Evolutionary conservation across 2,113 vertebrate species (phyloP), one percentile per base, ranked within the genome.

Genomic region (Tetrao urogallus): DNA sequence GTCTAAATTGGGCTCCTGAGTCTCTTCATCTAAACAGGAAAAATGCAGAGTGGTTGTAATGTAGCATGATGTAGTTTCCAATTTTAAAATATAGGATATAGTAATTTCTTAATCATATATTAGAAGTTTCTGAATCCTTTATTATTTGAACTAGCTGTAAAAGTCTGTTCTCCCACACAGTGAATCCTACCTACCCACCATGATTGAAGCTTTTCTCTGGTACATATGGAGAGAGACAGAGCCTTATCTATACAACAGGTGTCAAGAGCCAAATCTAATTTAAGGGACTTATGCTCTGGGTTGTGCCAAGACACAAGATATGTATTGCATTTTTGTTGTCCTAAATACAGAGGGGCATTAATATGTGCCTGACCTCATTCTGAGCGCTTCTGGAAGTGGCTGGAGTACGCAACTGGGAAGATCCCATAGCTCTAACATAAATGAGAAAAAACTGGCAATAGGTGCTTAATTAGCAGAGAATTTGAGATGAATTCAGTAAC

Each of bases 141-240:
- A 17, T 52, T 65, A 19, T 43, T 76, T 70, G 34, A 45, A 34
- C 8, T 30, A 85, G 3, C 19, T 16, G n/a, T 56, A 38, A 47
- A 89, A 82, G 12, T 52, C n/a, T 82, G 1, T 61, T 91, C 13
- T 60, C n/a, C 13, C 43, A 43, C 19, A 36, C 12, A 42, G 5
- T 12, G 24, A 56, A 88, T n/a, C 0, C 0, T 22, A 25, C 25
- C 42, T 34, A 64, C 1, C 9, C 2, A 0, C 12, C 2, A 0
- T 28, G 73, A 71, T 2, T 83, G n/a, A 67, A 72, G 70, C 15
- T 85, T 40, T 72, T 70, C 19, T 38, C 60, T 88, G 34, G 79
- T 74, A 40, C 22, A 28, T 24, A 4, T 0, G 32, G 61, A 67
- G 45, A 81, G 13, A 74, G 34, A 22, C 11, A 25, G 56, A 42